These are phyloP conservation scores for Ceratina calcarata DNA, from an alignment of 1,140 invertebrate species.

Conservation along the genomic window DNA sequence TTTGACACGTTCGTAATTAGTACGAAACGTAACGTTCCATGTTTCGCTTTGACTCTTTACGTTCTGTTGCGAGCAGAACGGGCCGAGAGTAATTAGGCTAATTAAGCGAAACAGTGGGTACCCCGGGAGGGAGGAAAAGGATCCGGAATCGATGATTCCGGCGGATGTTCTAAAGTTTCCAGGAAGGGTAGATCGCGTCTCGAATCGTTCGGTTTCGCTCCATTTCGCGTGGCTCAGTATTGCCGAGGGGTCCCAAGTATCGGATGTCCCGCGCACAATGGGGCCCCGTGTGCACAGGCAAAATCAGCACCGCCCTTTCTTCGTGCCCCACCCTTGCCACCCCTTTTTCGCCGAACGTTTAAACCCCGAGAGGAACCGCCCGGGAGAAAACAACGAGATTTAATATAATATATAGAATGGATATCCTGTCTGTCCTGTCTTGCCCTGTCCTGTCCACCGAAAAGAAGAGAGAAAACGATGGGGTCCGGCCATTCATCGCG, in stretches of 20 bases:
- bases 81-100: slow-evolving; percentile 34
- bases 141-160: slow-evolving; percentile 68
- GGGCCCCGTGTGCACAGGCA: slow-evolving; percentile 61
- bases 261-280: slow-evolving; percentile 71
- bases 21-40: too few relatives aligned
- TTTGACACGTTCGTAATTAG: too few relatives aligned
- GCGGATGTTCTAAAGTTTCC: slow-evolving; percentile 74
- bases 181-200: slow-evolving; percentile 61
- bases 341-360: slow-evolving; percentile 56
- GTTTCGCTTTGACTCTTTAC: too few relatives aligned
- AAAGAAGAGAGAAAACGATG: slow-evolving; percentile 51
- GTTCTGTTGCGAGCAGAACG: too few relatives aligned
- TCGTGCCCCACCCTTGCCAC: slow-evolving; percentile 55
- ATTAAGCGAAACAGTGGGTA: slow-evolving; percentile 50
- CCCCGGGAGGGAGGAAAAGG: background rate
- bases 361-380: background rate
- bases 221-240: slow-evolving; percentile 64
- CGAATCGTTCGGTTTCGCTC: slow-evolving; percentile 72
- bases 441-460: too few relatives aligned
- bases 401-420: slow-evolving; percentile 72
- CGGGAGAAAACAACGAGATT: slow-evolving; percentile 44
- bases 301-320: slow-evolving; percentile 76
- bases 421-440: slow-evolving; percentile 65
- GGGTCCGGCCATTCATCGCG: slow-evolving; percentile 54
- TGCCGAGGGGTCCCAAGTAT: slow-evolving; percentile 62